These are phyloP conservation scores for Mandrillus leucophaeus DNA, from an alignment of 2,113 vertebrate species.

Conservation along the genomic window DNA sequence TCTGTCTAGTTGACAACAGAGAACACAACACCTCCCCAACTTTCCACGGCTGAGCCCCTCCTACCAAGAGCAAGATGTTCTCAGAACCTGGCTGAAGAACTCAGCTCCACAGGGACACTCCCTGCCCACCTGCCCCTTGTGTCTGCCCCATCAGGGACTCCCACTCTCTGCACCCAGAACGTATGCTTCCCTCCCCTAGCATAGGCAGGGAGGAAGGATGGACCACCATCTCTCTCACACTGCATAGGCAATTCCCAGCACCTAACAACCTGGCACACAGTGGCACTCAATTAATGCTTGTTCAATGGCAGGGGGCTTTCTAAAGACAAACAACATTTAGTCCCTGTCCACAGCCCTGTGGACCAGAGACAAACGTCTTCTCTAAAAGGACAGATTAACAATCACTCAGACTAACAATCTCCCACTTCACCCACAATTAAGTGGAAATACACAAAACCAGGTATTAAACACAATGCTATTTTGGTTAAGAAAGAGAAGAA, in stretches of 20 bases:
- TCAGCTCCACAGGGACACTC: neutral
- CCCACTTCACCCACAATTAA: neutral
- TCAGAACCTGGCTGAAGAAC: fast-evolving
- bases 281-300: fast-evolving
- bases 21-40: no score
- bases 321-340: neutral
- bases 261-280: no score
- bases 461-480: neutral
- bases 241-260: fast-evolving
- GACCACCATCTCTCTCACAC: neutral
- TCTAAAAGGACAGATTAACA: neutral
- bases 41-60: neutral
- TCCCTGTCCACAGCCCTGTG: neutral
- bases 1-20: no score
- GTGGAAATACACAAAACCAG: neutral
- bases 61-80: neutral
- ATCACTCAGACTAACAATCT: neutral
- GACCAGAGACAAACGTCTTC: neutral
- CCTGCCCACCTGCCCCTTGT: no score
- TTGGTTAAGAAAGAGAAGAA: neutral
- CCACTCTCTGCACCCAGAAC: neutral
- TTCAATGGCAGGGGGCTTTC: neutral
- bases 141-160: neutral
- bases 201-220: neutral
- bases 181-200: fast-evolving